phyloP scores from a whole-genome alignment of 1,140 invertebrate species.

The Drosophila murphyi region DNA sequence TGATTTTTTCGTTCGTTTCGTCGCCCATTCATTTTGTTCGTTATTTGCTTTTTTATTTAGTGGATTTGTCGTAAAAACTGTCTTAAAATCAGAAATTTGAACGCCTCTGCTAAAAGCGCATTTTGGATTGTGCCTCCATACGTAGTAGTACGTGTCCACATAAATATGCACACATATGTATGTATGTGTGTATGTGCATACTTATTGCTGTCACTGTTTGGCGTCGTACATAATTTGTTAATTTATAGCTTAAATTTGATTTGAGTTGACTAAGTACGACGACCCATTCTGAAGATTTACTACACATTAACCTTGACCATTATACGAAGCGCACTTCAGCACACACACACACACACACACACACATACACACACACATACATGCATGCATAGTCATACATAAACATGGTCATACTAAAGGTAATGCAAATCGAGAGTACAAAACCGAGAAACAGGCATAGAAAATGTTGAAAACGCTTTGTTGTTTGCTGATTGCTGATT shows the following conservation, averaged over 20 bases:
- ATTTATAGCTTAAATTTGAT: conserved; percentile 69
- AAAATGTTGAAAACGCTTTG: conserved; percentile 24
- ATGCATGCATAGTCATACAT: conserved; percentile 6
- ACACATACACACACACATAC: neutral
- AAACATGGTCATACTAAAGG: conserved; percentile 14
- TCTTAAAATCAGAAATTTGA: conserved; percentile 54
- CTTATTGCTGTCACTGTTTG: conserved; percentile 53
- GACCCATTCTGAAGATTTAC: conserved; percentile 11
- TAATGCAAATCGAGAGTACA: conserved; percentile 66
- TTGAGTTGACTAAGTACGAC: conserved; percentile 39
- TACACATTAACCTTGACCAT: conserved; percentile 38
- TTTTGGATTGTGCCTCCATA: neutral
- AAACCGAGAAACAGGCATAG: conserved; percentile 46
- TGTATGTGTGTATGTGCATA: conserved; percentile 29
- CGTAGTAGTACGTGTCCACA: no score
- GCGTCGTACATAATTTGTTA: conserved; percentile 54
- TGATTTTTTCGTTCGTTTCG: neutral
- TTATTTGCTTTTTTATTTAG: conserved; percentile 22
- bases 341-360: conserved; percentile 6
- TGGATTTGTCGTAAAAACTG: conserved; percentile 6
- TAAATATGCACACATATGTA: neutral
- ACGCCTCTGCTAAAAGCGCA: conserved; percentile 50
- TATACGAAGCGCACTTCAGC: neutral
- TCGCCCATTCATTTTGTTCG: neutral
- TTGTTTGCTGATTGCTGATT: conserved; percentile 8